These are phyloP conservation scores for Phaetusa simplex DNA, from an alignment of 2,113 vertebrate genomes.

Conservation along the genomic window DNA sequence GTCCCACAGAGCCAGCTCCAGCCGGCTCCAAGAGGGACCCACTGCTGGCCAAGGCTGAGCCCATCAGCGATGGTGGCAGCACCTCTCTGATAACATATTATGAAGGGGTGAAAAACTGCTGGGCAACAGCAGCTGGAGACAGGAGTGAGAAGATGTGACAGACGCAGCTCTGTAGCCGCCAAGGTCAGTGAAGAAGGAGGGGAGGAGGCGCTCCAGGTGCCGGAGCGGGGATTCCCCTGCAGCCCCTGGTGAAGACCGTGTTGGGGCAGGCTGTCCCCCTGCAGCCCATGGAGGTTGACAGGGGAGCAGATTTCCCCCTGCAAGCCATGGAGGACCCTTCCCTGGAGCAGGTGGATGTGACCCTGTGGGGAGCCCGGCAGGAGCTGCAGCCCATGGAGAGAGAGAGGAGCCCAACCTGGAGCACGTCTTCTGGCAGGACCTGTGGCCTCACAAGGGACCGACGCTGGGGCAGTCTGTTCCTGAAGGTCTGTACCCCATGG, in stretches of 20 bases:
- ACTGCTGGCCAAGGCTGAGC: not conserved
- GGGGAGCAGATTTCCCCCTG: not conserved
- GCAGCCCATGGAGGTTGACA: not conserved
- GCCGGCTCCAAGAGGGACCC: not conserved
- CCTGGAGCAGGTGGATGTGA: not conserved
- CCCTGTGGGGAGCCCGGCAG: not conserved
- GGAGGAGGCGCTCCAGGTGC: not conserved
- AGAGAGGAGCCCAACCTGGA: too few relatives aligned
- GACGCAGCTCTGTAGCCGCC: not conserved
- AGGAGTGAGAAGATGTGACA: not conserved
- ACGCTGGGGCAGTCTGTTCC: not conserved
- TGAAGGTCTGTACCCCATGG: not conserved
- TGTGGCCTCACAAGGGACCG: not conserved
- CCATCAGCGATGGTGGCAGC: fast-evolving
- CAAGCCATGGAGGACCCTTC: not conserved
- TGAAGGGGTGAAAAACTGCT: not conserved
- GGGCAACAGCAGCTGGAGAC: not conserved
- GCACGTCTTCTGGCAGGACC: not conserved
- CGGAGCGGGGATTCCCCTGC: not conserved
- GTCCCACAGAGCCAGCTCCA: too few relatives aligned
- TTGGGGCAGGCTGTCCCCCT: not conserved
- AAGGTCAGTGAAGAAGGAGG: not conserved
- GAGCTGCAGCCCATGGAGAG: not conserved
- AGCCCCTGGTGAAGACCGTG: fast-evolving
- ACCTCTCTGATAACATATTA: not conserved